phyloP scores from a whole-genome alignment of 37 sponge, comb jelly and placozoan genomes.

The Tethya wilhelma region DNA sequence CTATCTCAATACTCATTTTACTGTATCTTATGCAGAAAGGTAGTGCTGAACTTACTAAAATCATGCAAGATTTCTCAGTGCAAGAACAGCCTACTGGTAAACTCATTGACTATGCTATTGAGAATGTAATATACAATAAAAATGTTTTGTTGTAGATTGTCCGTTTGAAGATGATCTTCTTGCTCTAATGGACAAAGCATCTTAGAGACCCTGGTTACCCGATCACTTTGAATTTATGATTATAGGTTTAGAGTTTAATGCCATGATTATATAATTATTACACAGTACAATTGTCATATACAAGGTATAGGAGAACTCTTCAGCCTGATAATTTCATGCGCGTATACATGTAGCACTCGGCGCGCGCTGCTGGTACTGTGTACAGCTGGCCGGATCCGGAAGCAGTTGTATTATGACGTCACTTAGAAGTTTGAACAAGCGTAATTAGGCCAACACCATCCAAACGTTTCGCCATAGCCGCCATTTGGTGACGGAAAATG shows the following conservation, averaged over 20 bases:
- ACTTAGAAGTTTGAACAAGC: not conserved
- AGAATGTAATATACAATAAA: not conserved
- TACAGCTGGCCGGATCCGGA: not conserved
- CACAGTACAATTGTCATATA: too few relatives aligned
- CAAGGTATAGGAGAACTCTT: too few relatives aligned
- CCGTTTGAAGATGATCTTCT: slow-evolving; percentile 36
- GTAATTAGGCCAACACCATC: not conserved
- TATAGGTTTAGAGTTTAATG: not conserved
- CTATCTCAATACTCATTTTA: not conserved
- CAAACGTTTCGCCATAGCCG: not conserved
- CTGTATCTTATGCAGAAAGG: slow-evolving; percentile 24
- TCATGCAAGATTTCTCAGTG: slow-evolving; percentile 18
- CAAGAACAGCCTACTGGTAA: not conserved
- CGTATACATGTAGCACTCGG: too few relatives aligned
- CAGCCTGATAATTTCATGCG: too few relatives aligned
- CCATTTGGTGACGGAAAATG: slow-evolving; percentile 36
- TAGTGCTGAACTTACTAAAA: slow-evolving; percentile 18
- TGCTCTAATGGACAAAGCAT: slow-evolving; percentile 31
- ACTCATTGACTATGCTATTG: not conserved
- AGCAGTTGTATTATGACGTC: not conserved
- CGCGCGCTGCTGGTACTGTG: too few relatives aligned
- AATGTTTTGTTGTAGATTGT: slow-evolving; percentile 8
- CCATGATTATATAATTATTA: not conserved
- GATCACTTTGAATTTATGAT: slow-evolving; percentile 14
- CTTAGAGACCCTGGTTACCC: slow-evolving; percentile 4